Conservation (phyloP, 2,888 invertebrate species). For the Philereme vetulata region DNA sequence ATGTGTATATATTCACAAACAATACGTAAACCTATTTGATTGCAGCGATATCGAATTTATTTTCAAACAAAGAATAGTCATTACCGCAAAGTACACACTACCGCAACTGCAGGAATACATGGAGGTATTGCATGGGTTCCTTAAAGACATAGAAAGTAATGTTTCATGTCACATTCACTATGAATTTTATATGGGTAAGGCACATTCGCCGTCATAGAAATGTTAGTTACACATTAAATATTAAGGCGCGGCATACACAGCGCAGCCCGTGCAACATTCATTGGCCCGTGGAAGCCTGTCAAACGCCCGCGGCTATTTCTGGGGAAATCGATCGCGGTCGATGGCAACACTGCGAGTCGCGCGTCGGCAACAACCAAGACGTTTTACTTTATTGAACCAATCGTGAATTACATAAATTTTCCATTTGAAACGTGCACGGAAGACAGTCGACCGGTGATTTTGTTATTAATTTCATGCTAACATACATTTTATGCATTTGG, state of each 20-base stretch:
- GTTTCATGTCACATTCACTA: constrained; percentile 48
- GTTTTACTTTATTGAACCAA: constrained; percentile 36
- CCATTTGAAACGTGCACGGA: constrained; percentile 2
- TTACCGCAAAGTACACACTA: constrained; percentile 17
- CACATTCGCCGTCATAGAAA: constrained; percentile 63
- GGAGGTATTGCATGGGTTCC: constrained; percentile 4
- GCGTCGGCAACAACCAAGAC: constrained; percentile 41
- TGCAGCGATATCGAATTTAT: constrained; percentile 24
- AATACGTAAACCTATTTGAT: constrained; percentile 8
- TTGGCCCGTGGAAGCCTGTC: constrained; percentile 56
- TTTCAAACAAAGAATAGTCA: constrained; percentile 28
- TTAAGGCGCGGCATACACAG: constrained; percentile 60
- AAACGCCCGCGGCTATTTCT: constrained; percentile 68
- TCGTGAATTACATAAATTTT: constrained; percentile 9
- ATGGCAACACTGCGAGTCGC: constrained; percentile 43
- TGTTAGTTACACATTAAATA: constrained; percentile 75
- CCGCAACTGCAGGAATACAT: constrained; percentile 4
- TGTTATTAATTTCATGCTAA: constrained; percentile 4
- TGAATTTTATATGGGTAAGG: constrained; percentile 62
- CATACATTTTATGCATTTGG: background rate
- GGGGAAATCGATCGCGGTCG: constrained; percentile 65
- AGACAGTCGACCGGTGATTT: background rate
- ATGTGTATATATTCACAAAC: constrained; percentile 12
- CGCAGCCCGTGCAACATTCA: constrained; percentile 65
- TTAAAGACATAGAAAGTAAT: constrained; percentile 43